phyloP scores from a whole-genome alignment of 2,797 vertebrate species.

The Eospalax fontanierii region DNA sequence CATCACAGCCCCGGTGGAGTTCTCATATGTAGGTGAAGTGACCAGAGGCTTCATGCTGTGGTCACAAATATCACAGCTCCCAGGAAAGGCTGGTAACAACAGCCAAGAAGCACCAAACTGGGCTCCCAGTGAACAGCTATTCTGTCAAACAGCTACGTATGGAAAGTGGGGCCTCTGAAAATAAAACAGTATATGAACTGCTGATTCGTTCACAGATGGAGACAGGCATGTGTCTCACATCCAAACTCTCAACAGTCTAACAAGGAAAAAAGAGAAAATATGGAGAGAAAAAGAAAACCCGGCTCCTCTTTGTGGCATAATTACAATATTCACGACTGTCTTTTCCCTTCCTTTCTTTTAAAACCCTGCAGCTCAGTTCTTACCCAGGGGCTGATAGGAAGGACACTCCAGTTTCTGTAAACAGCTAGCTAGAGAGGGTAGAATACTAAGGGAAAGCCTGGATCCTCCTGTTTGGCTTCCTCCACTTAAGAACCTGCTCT shows the following conservation, averaged over 20 bases:
- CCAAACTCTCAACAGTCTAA: background rate
- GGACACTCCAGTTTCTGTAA: background rate
- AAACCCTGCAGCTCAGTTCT: background rate
- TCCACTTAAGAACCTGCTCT: background rate
- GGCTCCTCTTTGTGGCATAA: background rate
- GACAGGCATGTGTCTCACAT: background rate
- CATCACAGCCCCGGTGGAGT: background rate
- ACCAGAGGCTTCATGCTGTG: background rate
- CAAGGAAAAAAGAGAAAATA: background rate
- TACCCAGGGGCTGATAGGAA: fast-evolving
- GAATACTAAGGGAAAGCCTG: background rate
- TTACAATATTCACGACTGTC: constrained; percentile 11
- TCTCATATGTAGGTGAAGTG: background rate
- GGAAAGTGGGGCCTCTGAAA: background rate
- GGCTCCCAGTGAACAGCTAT: background rate
- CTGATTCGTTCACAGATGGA: background rate
- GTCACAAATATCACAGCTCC: background rate
- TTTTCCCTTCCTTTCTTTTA: background rate
- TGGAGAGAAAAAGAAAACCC: background rate
- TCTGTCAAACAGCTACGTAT: background rate
- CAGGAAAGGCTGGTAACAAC: background rate
- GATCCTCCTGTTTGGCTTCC: background rate
- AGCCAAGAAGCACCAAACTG: background rate
- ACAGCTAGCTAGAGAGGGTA: background rate
- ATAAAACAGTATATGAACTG: background rate